These are phyloP conservation scores for Actenoides hombroni DNA, from an alignment of 2,113 vertebrate species.

Conservation along the genomic window DNA sequence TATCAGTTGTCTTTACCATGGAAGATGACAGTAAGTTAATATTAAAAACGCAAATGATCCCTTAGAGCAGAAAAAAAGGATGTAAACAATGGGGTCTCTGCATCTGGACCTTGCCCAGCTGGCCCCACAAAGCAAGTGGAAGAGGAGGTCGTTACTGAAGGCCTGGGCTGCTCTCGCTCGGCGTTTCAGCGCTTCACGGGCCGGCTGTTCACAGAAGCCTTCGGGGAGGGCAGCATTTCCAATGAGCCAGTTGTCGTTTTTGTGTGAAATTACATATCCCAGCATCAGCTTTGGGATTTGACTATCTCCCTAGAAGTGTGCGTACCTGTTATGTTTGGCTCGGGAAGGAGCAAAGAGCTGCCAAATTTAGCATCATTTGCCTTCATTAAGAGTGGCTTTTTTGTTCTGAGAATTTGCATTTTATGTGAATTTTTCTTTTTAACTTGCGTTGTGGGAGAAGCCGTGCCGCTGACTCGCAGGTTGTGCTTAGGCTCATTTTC, in stretches of 20 bases:
- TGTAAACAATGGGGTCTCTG: background rate
- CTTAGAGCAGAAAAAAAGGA: background rate
- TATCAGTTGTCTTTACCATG: background rate
- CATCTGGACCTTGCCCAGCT: background rate
- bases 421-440: background rate
- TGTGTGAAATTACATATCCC: conserved; percentile 14
- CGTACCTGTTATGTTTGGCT: conserved; percentile 57
- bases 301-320: background rate
- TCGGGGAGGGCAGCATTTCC: background rate
- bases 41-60: background rate
- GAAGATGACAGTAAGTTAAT: background rate
- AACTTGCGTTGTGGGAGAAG: background rate
- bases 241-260: conserved; percentile 12
- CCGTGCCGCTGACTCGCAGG: background rate
- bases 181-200: fast-evolving
- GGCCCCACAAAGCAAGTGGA: too few species aligned
- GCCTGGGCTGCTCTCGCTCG: fast-evolving
- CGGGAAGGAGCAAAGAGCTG: background rate
- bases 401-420: conserved; percentile 36
- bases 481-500: background rate
- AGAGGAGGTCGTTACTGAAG: background rate
- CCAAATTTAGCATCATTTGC: conserved; percentile 16
- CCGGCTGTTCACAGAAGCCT: background rate
- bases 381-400: background rate
- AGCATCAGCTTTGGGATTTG: background rate